Evolutionary conservation across 1,140 invertebrate species (phyloP).

Genomic region (Bombus affinis): DNA sequence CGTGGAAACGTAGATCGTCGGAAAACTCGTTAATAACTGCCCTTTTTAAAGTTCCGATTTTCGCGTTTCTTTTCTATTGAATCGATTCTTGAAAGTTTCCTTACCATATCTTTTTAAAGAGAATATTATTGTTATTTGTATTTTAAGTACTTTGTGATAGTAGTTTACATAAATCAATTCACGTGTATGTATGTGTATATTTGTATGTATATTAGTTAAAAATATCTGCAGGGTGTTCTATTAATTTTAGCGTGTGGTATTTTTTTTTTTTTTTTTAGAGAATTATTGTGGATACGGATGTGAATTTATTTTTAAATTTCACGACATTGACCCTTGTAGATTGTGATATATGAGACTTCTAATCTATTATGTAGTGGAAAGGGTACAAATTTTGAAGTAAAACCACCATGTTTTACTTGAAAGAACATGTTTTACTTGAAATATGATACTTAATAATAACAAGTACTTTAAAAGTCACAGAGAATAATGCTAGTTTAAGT

Average conservation of each 20-base stretch:
- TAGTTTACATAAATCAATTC: background rate
- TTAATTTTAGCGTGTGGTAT: background rate
- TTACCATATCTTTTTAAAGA: background rate
- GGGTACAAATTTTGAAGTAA: too few relatives aligned
- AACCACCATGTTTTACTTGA: too few relatives aligned
- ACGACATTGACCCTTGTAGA: background rate
- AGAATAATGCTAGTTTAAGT: background rate
- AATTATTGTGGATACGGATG: background rate
- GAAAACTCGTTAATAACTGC: slow-evolving; percentile 37
- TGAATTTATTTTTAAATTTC: background rate
- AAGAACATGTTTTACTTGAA: too few relatives aligned
- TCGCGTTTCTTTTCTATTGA: background rate
- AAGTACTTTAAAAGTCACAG: background rate
- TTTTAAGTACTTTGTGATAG: background rate
- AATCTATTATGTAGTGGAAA: background rate
- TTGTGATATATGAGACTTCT: background rate
- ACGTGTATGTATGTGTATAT: background rate
- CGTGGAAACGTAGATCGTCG: slow-evolving; percentile 14
- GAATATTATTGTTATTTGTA: background rate
- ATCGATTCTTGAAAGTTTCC: background rate
- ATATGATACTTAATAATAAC: background rate
- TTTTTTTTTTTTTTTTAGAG: background rate
- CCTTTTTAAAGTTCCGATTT: slow-evolving; percentile 19
- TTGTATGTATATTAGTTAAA: background rate
- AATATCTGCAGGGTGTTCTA: background rate